phyloP scores from a whole-genome alignment of 2,888 invertebrate species.

The Phyllotreta cruciferae region DNA sequence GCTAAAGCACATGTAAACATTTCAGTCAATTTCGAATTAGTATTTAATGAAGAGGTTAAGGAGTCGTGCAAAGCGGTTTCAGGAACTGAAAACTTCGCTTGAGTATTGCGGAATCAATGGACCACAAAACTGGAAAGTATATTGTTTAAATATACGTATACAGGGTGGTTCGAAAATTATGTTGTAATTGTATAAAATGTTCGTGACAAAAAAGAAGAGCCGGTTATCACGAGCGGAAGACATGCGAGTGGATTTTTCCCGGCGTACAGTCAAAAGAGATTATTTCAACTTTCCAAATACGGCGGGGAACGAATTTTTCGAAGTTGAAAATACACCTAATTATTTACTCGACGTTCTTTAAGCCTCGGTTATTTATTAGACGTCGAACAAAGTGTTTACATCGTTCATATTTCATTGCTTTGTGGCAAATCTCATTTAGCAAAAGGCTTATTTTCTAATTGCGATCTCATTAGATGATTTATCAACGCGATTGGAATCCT shows the following conservation, averaged over 20 bases:
- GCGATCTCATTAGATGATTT: slow-evolving; percentile 20
- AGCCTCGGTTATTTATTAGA: slow-evolving; percentile 29
- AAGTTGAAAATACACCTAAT: slow-evolving; percentile 22
- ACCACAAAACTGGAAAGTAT: too few relatives aligned
- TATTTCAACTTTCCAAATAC: slow-evolving; percentile 30
- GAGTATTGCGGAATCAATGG: too few relatives aligned
- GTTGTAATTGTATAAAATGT: neutral
- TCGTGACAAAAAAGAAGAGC: slow-evolving; percentile 19
- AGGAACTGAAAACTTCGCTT: neutral
- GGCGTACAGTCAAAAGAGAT: slow-evolving; percentile 15
- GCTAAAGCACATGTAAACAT: slow-evolving; percentile 18
- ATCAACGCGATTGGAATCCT: too few relatives aligned
- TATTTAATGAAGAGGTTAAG: slow-evolving; percentile 2
- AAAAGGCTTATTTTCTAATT: slow-evolving; percentile 26
- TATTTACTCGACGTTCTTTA: slow-evolving; percentile 30
- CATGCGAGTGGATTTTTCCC: slow-evolving; percentile 15
- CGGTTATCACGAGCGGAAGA: slow-evolving; percentile 20
- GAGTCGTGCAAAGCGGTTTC: neutral
- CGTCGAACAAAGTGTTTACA: slow-evolving; percentile 28
- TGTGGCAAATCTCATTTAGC: slow-evolving; percentile 37
- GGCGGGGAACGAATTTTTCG: slow-evolving; percentile 28
- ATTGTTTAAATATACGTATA: too few relatives aligned
- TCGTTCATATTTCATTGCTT: slow-evolving; percentile 38
- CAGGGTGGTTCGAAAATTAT: too few relatives aligned
- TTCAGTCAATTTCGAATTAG: slow-evolving; percentile 4